phyloP scores from a whole-genome alignment of 2,797 vertebrate species.

The Liasis olivaceus region DNA sequence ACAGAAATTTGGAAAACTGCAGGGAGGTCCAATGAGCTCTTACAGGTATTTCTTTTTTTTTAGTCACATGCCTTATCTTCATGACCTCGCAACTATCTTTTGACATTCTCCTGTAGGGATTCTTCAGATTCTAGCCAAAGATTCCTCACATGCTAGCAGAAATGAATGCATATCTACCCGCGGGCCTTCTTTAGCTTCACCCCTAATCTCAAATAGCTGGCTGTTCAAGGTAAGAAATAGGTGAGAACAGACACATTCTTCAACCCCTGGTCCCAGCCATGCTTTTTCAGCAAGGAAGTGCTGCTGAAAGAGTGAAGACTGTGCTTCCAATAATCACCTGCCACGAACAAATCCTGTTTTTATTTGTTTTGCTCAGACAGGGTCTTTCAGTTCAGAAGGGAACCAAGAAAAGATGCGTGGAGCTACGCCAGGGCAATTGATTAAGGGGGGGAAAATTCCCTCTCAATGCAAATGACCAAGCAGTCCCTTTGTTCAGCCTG shows the following conservation, averaged over 20 bases:
- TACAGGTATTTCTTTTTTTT: neutral
- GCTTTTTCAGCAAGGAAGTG: conserved; percentile 35
- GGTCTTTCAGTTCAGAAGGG: neutral
- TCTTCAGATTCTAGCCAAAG: neutral
- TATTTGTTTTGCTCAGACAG: neutral
- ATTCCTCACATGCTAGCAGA: neutral
- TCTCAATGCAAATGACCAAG: conserved; percentile 16
- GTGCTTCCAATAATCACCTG: rapidly evolving
- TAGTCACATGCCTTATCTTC: neutral
- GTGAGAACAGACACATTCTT: conserved; percentile 7
- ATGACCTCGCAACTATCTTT: no score
- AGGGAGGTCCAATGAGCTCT: neutral
- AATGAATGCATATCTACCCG: neutral
- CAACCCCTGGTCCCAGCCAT: conserved; percentile 19
- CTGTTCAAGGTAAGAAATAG: neutral
- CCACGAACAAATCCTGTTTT: neutral
- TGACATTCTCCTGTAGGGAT: neutral
- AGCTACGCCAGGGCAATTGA: neutral
- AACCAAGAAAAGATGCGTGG: neutral
- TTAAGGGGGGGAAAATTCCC: neutral
- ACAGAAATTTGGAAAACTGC: neutral
- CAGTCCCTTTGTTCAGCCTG: conserved; percentile 11
- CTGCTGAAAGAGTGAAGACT: conserved; percentile 30
- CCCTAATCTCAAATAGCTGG: neutral
- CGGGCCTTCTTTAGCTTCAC: neutral